phyloP scores from a whole-genome alignment of 2,113 vertebrate species.

The Bubalus kerabau region DNA sequence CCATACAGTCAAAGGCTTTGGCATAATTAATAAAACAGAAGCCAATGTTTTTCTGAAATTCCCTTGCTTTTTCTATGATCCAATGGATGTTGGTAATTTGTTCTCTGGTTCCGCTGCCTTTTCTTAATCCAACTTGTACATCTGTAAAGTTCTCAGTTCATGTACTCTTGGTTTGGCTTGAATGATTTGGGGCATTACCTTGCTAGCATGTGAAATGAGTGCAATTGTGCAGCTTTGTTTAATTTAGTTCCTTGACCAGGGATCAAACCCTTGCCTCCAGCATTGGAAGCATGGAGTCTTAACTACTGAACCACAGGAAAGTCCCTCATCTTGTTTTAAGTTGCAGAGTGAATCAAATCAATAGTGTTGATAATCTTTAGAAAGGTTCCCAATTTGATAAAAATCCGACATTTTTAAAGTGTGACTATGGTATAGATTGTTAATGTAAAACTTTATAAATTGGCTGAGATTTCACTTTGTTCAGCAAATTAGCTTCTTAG shows the following conservation, averaged over 20 bases:
- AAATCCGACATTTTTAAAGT: background rate
- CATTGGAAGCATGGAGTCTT: background rate
- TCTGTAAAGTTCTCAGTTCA: background rate
- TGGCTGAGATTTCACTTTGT: conserved; percentile 19
- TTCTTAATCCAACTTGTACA: background rate
- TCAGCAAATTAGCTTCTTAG: conserved; percentile 28
- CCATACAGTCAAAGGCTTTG: background rate
- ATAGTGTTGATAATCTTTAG: background rate
- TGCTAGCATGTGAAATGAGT: background rate
- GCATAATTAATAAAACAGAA: background rate
- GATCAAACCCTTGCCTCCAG: background rate
- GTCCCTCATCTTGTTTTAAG: background rate
- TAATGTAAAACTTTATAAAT: background rate
- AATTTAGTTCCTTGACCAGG: background rate
- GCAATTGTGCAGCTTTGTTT: background rate
- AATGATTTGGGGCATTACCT: background rate
- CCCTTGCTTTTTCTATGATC: background rate
- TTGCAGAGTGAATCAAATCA: background rate
- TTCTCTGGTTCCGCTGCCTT: background rate
- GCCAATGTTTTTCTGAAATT: background rate
- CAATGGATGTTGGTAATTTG: background rate
- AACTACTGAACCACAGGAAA: background rate
- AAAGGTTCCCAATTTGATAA: background rate
- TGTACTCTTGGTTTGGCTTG: background rate
- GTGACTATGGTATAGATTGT: background rate